phyloP scores from a whole-genome alignment of 2,888 invertebrate species.

The Erebia epiphron region DNA sequence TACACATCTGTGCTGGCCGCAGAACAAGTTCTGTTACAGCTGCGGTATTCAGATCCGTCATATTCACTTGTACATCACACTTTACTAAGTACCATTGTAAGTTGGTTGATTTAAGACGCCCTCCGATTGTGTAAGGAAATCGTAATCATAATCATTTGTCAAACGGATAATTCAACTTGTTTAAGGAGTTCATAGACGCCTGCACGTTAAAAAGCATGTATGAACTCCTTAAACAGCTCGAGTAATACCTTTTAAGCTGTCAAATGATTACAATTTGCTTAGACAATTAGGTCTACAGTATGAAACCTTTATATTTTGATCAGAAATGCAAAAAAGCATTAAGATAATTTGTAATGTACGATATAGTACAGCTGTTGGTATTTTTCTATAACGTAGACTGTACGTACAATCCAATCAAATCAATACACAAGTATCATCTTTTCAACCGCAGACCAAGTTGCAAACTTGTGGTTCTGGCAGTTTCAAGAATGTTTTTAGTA shows the following conservation, averaged over 20 bases:
- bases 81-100: not conserved
- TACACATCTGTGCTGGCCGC: conserved; percentile 61
- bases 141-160: too few species aligned
- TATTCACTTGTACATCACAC: conserved; percentile 49
- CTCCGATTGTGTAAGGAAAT: too few species aligned
- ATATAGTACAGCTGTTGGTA: too few species aligned
- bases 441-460: not conserved
- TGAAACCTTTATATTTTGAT: not conserved
- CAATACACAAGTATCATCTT: too few species aligned
- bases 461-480: not conserved
- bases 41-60: conserved; percentile 77
- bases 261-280: too few species aligned
- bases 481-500: not conserved
- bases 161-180: too few species aligned
- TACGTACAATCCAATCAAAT: too few species aligned
- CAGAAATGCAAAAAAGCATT: not conserved
- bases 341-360: not conserved
- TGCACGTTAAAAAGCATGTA: too few species aligned
- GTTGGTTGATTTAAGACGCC: not conserved
- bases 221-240: too few species aligned
- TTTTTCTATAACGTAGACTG: too few species aligned
- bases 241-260: too few species aligned
- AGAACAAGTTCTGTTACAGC: conserved; percentile 69
- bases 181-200: too few species aligned
- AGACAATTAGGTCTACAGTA: not conserved